Base-by-base conservation (phyloP, 2,797 vertebrate genomes). In the Parotocinclus haroldoi region DNA sequence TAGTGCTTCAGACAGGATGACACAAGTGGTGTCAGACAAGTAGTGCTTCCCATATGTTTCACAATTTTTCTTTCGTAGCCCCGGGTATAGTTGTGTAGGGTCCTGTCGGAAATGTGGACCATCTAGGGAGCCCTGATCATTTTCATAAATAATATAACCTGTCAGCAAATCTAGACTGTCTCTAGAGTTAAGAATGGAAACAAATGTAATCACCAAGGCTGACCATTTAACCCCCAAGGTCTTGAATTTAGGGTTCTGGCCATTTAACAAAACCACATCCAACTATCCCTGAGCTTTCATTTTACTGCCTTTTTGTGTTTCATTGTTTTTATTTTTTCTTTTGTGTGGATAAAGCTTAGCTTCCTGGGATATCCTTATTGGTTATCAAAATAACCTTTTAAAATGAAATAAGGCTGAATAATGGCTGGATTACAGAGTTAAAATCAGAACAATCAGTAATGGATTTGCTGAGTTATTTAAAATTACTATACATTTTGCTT, bases 191-290 rank as follows among this genome's bases (percentile, higher is more conserved):
- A 44, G 1, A 53, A 54, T 57, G 76, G 74, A 65, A 63, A 69
- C 73, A 53, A 82, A 73, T 73, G 36, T 58, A 66, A 79, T 79
- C 76, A 74, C 76, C 51, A 12, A 52, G 58, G 46, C 38, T 3
- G 70, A 66, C n/a, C n/a, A n/a, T n/a, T n/a, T n/a, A n/a, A n/a
- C 73, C 27, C 27, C 27, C 27, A 27, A 27, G 27, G 27, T 27
- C 27, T 27, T 27, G 27, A 27, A 27, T 27, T 27, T 27, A 27
- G 27, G 27, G 27, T 27, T 27, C 27, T 27, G 27, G 27, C 2
- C 5, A 2, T 27, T 27, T 27, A 27, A 27, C 27, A 27, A 27
- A 27, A 27, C 27, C 27, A 27, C 27, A 27, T 27, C 27, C 27
- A 27, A 5, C 5, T 27, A 27, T 27, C 5, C 27, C 27, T 27